Evolutionary conservation across 2,888 invertebrate genomes (phyloP), one percentile per base, ranked within the genome.

Genomic region (Spodoptera picta): DNA sequence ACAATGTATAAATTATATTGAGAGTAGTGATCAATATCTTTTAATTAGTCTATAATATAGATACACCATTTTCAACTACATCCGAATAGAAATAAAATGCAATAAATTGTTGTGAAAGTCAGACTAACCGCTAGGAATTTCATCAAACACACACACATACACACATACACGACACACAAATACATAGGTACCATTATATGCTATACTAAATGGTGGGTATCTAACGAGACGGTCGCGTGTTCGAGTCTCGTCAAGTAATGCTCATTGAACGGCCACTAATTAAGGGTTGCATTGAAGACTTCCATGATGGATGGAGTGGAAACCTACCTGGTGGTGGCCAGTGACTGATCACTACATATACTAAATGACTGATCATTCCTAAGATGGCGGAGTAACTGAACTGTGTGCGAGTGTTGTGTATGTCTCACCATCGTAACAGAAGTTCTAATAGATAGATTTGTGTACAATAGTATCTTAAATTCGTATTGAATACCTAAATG

Each of bases 81-180:
- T 36, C 36, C 6, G 6, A 36, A 36, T 7, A 36, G 5, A 36
- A 1, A 1, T 19, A 53, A 9, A 53, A 31, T 36, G 12, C 73
- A 52, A 54, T 69, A 61, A 55, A 60, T 74, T 60, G 42, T 64
- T 59, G 74, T 74, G 74, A 74, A 72, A 72, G 71, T 69, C 56
- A 50, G 43, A 47, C 12, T 14, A 45, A 45, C 31, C 55, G 59
- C 47, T 64, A 56, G 52, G 64, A 69, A 72, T 72, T 53, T 51
- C 14, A 53, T 31, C 63, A 42, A 51, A 55, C 57, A 71, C 44
- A 19, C 0, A 31, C 27, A 42, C 27, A 27, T 27, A 27, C n/a
- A 45, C 48, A 0, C 14, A 14, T 14, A 14, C 14, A 14, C 14
- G 14, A 14, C 14, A 42, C 41, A 23, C 4, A 48, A 24, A 47